Conservation (phyloP, 2,888 invertebrate genomes). For the Leptarthrus brevirostris region DNA sequence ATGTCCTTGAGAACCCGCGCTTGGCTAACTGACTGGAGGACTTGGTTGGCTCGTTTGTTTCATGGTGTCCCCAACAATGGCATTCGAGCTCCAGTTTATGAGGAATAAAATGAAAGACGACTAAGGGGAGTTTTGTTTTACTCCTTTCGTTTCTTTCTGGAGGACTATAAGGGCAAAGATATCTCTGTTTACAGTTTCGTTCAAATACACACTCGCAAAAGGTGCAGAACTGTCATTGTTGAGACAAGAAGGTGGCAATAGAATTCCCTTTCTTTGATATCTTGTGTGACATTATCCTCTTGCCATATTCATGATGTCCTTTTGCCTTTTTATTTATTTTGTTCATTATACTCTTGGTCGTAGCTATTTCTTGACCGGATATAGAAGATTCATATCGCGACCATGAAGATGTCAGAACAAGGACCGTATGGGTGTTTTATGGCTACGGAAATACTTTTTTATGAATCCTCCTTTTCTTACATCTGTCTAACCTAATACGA, state of each 20-base stretch:
- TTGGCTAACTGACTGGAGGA: neutral
- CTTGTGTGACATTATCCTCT: neutral
- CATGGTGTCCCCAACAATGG: slow-evolving; percentile 18
- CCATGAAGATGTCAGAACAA: slow-evolving; percentile 47
- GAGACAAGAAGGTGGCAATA: neutral
- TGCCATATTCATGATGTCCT: slow-evolving; percentile 2
- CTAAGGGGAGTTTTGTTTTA: neutral
- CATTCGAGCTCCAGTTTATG: neutral
- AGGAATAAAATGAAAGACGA: neutral
- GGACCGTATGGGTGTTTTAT: slow-evolving; percentile 42
- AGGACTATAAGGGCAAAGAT: too few species aligned
- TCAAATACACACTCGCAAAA: too few species aligned
- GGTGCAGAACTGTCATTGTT: too few species aligned
- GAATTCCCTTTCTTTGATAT: neutral
- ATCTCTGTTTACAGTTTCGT: too few species aligned
- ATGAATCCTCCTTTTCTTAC: slow-evolving; percentile 31
- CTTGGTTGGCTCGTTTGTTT: slow-evolving; percentile 22
- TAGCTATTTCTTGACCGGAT: slow-evolving; percentile 50
- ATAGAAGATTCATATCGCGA: slow-evolving; percentile 52
- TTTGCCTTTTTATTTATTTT: slow-evolving; percentile 48
- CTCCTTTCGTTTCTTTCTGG: too few species aligned
- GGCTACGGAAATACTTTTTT: slow-evolving; percentile 38
- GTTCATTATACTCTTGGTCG: slow-evolving; percentile 39
- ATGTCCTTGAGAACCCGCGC: slow-evolving; percentile 14
- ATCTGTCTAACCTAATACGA: slow-evolving; percentile 10